Evolutionary conservation across 2,888 invertebrate genomes (phyloP).

Genomic region (Parnassius apollo): DNA sequence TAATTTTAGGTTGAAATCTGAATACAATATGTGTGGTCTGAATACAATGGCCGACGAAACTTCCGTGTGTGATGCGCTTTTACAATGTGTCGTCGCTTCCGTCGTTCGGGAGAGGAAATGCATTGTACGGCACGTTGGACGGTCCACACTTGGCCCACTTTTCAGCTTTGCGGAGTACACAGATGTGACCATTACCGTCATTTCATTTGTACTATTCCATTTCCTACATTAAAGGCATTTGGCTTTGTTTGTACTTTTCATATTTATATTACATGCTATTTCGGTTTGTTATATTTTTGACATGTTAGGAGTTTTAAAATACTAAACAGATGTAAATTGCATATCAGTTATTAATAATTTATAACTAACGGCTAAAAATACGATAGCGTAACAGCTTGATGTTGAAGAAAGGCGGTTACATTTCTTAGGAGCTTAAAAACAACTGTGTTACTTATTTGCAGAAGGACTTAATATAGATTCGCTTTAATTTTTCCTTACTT

Average conservation of each 20-base stretch:
- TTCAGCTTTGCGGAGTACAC: conserved; percentile 52
- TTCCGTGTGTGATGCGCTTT: conserved; percentile 47
- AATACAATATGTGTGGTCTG: conserved; percentile 9
- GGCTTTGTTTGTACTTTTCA: conserved; percentile 39
- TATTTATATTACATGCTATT: background rate
- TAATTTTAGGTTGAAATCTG: background rate
- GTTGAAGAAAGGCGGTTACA: no score
- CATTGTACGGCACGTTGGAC: conserved; percentile 48
- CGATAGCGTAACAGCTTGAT: no score
- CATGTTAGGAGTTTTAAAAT: no score
- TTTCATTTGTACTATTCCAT: conserved; percentile 51
- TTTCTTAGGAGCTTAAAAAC: no score
- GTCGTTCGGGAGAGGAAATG: conserved; percentile 49
- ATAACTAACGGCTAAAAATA: no score
- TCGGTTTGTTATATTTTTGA: no score
- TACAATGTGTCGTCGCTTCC: conserved; percentile 59
- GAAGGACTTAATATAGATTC: no score
- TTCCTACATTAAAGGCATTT: conserved; percentile 30
- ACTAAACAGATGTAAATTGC: no score
- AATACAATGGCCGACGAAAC: conserved; percentile 46
- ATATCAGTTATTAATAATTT: no score
- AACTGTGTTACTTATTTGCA: no score
- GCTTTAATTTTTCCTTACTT: no score
- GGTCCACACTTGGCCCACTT: conserved; percentile 53
- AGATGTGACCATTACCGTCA: conserved; percentile 47